Evolutionary conservation across 1,140 invertebrate genomes (phyloP), one percentile per base, ranked within the genome.

Genomic region (Drosophila carrolli): DNA sequence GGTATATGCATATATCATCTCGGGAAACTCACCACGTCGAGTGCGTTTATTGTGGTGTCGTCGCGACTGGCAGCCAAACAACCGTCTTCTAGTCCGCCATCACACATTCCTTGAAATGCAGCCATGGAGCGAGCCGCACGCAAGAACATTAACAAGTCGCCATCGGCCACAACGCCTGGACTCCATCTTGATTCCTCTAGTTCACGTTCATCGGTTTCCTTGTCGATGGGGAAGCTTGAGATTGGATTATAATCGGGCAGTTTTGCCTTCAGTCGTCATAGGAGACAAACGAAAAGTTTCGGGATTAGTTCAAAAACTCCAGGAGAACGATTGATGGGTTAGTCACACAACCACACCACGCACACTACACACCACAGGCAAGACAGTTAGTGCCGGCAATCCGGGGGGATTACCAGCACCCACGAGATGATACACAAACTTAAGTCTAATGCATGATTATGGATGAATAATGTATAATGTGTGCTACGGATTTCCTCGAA

Each of bases 1-100:
- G n/a, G 46, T 2, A 16, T 4, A 44, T 27, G 38, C 16, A n/a
- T 47, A 37, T 37, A 38, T 35, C 13, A 50, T 37, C 4, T 19
- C 7, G 10, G 4, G 27, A 2, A 7, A 93, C 94, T 93, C 93
- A 97, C 96, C 91, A 97, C 97, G 93, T 98, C 97, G 86, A 99
- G 94, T 77, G 98, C 98, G 94, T 99, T 99, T 90, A 99, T 98
- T 84, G 98, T 99, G 54, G 98, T 99, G 93, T 99, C 98, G 94
- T 99, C 98, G 92, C 97, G 94, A 78, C 97, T 98, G 83, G 98
- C 98, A 68, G 98, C 98, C 89, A 97, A 95, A 94, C 97, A 98
- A 91, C 98, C 98, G 94, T 99, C 98, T 93, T 99, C 98, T 70
- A 97, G 97, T 75, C 98, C 98, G 61, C 98, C 98, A 94, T 99